phyloP scores from a whole-genome alignment of 2,113 vertebrate species.

The Lepus americanus region DNA sequence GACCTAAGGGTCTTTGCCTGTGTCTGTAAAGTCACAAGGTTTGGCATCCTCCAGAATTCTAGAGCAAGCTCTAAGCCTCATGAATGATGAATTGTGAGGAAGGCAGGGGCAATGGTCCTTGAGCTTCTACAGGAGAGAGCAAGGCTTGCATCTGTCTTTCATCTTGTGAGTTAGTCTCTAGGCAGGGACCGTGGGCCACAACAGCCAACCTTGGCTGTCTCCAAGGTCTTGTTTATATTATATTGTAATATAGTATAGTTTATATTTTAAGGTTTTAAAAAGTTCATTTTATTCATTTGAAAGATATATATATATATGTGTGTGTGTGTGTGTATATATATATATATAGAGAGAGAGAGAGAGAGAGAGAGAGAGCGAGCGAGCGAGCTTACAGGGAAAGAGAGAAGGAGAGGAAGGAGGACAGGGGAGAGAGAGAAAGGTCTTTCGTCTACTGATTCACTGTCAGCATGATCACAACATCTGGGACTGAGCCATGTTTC shows the following conservation, averaged over 20 bases:
- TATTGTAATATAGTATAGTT: not conserved
- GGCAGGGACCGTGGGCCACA: slow-evolving; percentile 36
- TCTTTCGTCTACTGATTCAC: no score
- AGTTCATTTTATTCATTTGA: no score
- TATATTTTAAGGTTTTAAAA: no score
- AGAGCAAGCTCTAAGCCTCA: not conserved
- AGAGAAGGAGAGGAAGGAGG: no score
- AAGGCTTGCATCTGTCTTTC: not conserved
- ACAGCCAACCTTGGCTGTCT: not conserved
- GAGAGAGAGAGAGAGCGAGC: no score
- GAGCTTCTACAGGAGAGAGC: slow-evolving; percentile 63
- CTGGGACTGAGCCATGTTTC: no score
- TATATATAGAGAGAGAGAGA: no score
- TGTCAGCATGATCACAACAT: no score
- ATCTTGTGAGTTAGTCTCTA: not conserved
- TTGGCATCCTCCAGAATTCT: not conserved
- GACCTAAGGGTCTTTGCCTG: not conserved
- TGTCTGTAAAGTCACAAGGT: not conserved
- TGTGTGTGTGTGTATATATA: no score
- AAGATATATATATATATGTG: no score
- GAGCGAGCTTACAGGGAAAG: no score
- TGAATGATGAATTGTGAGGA: not conserved
- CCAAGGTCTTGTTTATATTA: slow-evolving; percentile 14
- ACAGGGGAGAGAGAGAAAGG: no score
- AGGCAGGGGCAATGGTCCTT: slow-evolving; percentile 39